Evolutionary conservation across 2,797 vertebrate genomes (phyloP).

Genomic region (Epinephelus malabaricus): DNA sequence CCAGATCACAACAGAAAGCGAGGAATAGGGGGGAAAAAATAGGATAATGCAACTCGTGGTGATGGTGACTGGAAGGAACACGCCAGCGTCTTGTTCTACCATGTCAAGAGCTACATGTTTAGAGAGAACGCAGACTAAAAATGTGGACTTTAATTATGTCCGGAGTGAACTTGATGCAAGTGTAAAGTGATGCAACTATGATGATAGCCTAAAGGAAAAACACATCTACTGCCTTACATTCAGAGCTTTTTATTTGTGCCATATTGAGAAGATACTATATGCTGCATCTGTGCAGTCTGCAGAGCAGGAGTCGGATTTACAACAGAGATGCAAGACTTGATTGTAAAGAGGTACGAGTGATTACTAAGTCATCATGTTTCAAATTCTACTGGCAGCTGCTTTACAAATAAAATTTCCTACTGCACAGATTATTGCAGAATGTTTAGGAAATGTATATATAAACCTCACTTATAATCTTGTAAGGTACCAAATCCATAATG

Average conservation of each 20-base stretch:
- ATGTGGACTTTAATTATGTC: constrained; percentile 43
- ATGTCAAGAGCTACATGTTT: constrained; percentile 22
- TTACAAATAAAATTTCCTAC: too few species aligned
- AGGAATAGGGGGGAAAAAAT: constrained; percentile 23
- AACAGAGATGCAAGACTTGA: too few species aligned
- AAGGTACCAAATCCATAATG: too few species aligned
- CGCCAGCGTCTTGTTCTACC: constrained; percentile 21
- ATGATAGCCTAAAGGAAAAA: constrained; percentile 31
- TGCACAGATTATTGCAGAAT: too few species aligned
- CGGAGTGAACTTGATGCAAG: constrained; percentile 36
- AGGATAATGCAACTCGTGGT: constrained; percentile 35
- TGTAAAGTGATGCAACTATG: constrained; percentile 53
- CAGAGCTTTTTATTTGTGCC: background rate
- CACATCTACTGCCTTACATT: constrained; percentile 11
- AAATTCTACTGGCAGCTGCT: too few species aligned
- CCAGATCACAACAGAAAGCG: constrained; percentile 55
- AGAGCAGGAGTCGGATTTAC: too few species aligned
- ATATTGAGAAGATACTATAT: constrained; percentile 4
- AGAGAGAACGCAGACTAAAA: constrained; percentile 25
- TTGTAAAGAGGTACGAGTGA: too few species aligned
- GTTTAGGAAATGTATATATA: too few species aligned
- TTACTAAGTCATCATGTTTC: too few species aligned
- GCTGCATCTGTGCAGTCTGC: too few species aligned
- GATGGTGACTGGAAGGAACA: constrained; percentile 59
- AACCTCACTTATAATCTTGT: too few species aligned